Evolutionary conservation across 2,113 vertebrate species (phyloP), one percentile per base, ranked within the genome.

Genomic region (Choloepus hoffmanni): DNA sequence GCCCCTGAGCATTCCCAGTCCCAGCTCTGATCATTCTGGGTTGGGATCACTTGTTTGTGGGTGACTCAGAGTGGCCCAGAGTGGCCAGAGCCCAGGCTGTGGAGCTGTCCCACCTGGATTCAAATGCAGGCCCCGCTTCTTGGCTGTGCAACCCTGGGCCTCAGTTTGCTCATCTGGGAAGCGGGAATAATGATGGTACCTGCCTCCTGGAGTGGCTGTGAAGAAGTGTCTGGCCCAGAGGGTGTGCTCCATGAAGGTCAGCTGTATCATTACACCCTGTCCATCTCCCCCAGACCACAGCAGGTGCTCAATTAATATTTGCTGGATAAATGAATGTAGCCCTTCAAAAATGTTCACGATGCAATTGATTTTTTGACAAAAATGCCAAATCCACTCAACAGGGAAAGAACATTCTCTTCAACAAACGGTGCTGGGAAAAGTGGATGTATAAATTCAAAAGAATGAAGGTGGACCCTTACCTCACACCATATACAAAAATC

Each of bases 201-300:
- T 3, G 5, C 18, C 8, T 26, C 73, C 7, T 0, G 18, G 30
- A n/a, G 1, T 3, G 13, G 45, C 1, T 8, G 26, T 2, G 13
- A 92, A 87, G 68, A 84, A 28, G 18, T 1, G 0, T 12, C 33
- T 11, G 48, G 33, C n/a, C 1, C 23, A 15, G 45, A 70, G 18
- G 19, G 4, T 1, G 33, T 18, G 2, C 62, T 28, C 36, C 2
- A 40, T 9, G 16, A 50, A 55, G 3, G 24, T 5, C 1, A 21
- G n/a, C 48, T 19, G 6, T 16, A 23, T 14, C 4, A 3, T 23
- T 2, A 23, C 2, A 19, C 50, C 0, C 1, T 53, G 9, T 63
- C 21, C 55, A 19, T 73, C 21, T 84, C 50, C 7, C 16, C 48
- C 60, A 3, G 45, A 10, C 48, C 30, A 1, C 2, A 53, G 68